phyloP scores from a whole-genome alignment of 1,140 invertebrate genomes.

The Neodiprion virginianus region DNA sequence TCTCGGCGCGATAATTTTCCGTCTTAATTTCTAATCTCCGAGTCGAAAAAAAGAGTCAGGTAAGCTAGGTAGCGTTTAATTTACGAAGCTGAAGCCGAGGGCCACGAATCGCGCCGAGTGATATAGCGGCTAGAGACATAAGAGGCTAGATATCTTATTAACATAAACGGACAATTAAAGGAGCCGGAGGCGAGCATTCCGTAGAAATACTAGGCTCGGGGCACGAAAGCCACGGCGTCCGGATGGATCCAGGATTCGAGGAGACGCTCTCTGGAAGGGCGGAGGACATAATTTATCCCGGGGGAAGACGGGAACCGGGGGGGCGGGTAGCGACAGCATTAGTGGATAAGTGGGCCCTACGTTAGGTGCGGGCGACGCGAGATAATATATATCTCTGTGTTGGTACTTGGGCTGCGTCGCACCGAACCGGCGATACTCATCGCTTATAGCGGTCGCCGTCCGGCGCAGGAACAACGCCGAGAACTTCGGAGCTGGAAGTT shows the following conservation, averaged over 20 bases:
- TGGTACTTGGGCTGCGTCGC: background rate
- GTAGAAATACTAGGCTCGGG: background rate
- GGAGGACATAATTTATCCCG: background rate
- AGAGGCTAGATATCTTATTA: background rate
- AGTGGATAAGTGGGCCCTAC: slow-evolving; percentile 2
- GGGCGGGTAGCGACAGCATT: background rate
- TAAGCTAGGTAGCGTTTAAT: too few species aligned
- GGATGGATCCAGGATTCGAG: background rate
- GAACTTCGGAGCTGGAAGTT: background rate
- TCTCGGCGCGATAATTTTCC: too few species aligned
- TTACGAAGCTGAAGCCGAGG: too few species aligned
- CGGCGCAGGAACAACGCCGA: background rate
- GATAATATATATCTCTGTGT: background rate
- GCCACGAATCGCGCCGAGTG: background rate
- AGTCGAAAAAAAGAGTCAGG: too few species aligned
- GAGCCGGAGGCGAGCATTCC: background rate
- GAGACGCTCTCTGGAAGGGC: background rate
- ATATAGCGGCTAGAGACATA: background rate
- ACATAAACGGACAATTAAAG: background rate
- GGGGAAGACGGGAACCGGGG: background rate
- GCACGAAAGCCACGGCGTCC: background rate
- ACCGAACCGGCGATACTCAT: background rate
- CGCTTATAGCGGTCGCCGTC: background rate
- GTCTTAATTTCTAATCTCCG: too few species aligned
- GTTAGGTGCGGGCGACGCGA: background rate